Evolutionary conservation across 1,140 invertebrate species (phyloP), one percentile per base, ranked within the genome.

Genomic region (Drosophila sechellia): DNA sequence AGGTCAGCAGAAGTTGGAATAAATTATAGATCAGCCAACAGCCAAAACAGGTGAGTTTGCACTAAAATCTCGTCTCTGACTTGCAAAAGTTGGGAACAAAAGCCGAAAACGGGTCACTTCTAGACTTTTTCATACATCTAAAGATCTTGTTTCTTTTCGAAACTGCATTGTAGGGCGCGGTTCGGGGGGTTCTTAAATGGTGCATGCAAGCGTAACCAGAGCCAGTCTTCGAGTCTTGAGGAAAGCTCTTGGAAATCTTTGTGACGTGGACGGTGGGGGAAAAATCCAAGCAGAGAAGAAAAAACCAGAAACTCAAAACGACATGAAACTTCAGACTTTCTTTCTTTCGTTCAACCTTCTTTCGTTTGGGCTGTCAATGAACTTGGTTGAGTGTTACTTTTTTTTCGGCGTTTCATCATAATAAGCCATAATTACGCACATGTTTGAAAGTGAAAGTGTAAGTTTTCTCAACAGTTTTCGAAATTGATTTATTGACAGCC

Each of bases 201-300:
- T 45, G 60, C 84, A 74, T 50, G 75, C 66, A 84, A 87, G 84
- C 84, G 84, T 87, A 87, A 80, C 84, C 68, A 80, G 63, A 78
- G 61, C 56, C 79, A 79, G 57, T 54, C 81, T 77, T 69, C 10
- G 31, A 61, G 55, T 64, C 31, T 48, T 58, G 27, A 49, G 58
- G 58, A 52, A 60, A 46, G 57, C 64, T 43, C 57, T 63, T 59
- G 49, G 40, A 69, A 69, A 73, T 81, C 68, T 86, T 71, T 74
- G 83, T 87, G 83, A 87, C 84, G 83, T 89, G 83, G 83, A 87
- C 79, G 66, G 63, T 43, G 31, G 20, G 20, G 20, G 73, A 72
- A 60, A 60, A 46, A 57, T 56, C 63, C 43, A 71, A 64, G 46
- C 20, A 48, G 35, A 54, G 35, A 58, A 69, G 15, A 45, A 49